Evolutionary conservation across 2,888 invertebrate genomes (phyloP).

Genomic region (Philereme vetulata): DNA sequence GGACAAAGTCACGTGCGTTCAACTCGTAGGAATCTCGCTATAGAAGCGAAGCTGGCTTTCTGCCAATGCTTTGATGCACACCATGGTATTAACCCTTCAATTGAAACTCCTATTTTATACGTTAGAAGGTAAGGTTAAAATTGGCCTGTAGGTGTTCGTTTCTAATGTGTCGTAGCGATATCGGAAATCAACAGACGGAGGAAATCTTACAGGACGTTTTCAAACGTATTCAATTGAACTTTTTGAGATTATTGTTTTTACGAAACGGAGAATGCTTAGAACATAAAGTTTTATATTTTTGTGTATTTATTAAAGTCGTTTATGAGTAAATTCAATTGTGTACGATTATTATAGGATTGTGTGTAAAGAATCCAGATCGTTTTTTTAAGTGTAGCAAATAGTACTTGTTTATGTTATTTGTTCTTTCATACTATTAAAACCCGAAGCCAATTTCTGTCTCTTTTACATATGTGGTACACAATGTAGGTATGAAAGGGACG

Average conservation of each 20-base stretch:
- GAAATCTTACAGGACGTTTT: slow-evolving; percentile 26
- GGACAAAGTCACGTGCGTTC: no score
- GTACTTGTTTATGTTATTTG: no score
- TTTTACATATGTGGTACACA: no score
- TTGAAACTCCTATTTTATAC: slow-evolving; percentile 8
- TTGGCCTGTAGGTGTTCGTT: neutral
- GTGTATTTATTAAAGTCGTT: no score
- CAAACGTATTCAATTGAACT: slow-evolving; percentile 29
- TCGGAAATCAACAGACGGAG: slow-evolving; percentile 29
- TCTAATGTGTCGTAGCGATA: slow-evolving; percentile 15
- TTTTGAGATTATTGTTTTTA: slow-evolving; percentile 13
- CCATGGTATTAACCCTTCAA: neutral
- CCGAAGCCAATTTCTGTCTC: no score
- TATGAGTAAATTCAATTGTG: no score
- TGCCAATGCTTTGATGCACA: slow-evolving; percentile 29
- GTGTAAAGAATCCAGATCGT: no score
- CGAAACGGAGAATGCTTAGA: neutral
- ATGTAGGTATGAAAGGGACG: no score
- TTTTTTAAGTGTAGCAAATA: no score
- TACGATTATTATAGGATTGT: no score
- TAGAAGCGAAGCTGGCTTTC: slow-evolving; percentile 22
- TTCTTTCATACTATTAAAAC: no score
- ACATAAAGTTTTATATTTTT: neutral
- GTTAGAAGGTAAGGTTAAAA: neutral
- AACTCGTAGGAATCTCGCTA: slow-evolving; percentile 5